Conservation (phyloP, 2,113 vertebrate genomes). For the Nibea coibor region DNA sequence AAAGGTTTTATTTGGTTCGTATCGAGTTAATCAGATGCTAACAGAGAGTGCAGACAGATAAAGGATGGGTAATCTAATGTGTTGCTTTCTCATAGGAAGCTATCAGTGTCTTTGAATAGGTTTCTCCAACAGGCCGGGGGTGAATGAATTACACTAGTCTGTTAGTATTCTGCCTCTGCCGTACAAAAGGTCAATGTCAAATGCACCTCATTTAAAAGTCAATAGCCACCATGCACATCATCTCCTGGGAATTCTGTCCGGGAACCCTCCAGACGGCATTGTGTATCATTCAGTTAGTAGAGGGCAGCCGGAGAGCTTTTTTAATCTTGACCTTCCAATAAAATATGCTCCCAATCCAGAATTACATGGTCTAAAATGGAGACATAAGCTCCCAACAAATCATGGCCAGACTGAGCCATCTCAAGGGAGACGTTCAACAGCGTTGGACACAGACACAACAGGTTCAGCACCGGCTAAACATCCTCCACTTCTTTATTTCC, state of each 20-base stretch:
- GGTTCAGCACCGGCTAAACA: constrained; percentile 46
- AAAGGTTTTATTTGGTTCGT: constrained; percentile 58
- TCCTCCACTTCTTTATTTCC: constrained; percentile 3
- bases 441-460: constrained; percentile 63
- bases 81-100: constrained; percentile 72
- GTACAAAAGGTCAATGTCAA: constrained; percentile 85
- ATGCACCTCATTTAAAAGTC: constrained; percentile 86
- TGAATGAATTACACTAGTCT: constrained; percentile 81
- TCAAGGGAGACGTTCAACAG: constrained; percentile 70
- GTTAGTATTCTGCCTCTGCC: constrained; percentile 81
- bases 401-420: constrained; percentile 60
- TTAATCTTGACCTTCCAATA: constrained; percentile 84
- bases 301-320: constrained; percentile 80
- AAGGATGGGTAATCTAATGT: constrained; percentile 75
- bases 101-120: constrained; percentile 73
- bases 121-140: constrained; percentile 63
- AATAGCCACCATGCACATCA: constrained; percentile 82
- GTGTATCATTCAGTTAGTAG: constrained; percentile 81
- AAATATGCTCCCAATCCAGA: constrained; percentile 81
- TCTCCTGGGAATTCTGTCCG: constrained; percentile 81
- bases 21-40: constrained; percentile 69
- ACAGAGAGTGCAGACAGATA: constrained; percentile 70
- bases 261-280: constrained; percentile 79
- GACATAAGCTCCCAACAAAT: constrained; percentile 81
- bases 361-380: constrained; percentile 81